Conservation (phyloP, 2,113 vertebrate genomes). For the Colistium nudipinnis region DNA sequence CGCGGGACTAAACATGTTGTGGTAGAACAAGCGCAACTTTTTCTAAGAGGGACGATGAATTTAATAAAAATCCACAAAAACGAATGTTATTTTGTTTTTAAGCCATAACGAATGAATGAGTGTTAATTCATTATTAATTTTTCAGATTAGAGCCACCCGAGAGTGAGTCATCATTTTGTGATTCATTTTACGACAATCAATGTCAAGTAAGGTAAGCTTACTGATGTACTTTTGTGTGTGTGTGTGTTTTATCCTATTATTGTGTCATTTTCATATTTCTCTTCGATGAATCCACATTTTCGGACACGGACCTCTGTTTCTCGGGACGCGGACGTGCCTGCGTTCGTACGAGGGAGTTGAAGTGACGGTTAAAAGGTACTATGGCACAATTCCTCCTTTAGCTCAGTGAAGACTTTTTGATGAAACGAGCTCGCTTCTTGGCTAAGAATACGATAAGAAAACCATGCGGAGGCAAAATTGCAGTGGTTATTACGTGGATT, state of each 20-base stretch:
- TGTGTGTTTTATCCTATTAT: no score
- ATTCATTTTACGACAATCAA: not conserved
- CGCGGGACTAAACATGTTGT: not conserved
- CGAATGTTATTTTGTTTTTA: no score
- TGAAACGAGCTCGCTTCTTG: slow-evolving; percentile 42
- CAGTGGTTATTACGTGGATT: slow-evolving; percentile 54
- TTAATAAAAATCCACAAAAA: no score
- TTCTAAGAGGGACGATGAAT: no score
- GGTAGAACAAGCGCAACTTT: not conserved
- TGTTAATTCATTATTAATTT: slow-evolving; percentile 20
- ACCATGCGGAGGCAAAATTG: slow-evolving; percentile 57
- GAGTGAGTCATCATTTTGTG: not conserved
- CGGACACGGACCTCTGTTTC: not conserved
- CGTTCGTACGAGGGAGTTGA: slow-evolving; percentile 1
- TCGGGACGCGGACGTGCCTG: slow-evolving; percentile 20
- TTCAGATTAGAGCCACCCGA: not conserved
- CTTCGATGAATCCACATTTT: slow-evolving; percentile 7
- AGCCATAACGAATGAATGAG: no score
- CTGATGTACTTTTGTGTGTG: slow-evolving; percentile 17
- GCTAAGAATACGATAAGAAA: slow-evolving; percentile 29
- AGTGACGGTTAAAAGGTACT: slow-evolving; percentile 6
- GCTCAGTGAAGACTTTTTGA: slow-evolving; percentile 42
- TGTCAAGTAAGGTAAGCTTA: not conserved
- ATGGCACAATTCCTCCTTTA: slow-evolving; percentile 43
- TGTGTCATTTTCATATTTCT: slow-evolving; percentile 2